Conservation (phyloP, 2,113 vertebrate genomes). For the Siniperca chuatsi region DNA sequence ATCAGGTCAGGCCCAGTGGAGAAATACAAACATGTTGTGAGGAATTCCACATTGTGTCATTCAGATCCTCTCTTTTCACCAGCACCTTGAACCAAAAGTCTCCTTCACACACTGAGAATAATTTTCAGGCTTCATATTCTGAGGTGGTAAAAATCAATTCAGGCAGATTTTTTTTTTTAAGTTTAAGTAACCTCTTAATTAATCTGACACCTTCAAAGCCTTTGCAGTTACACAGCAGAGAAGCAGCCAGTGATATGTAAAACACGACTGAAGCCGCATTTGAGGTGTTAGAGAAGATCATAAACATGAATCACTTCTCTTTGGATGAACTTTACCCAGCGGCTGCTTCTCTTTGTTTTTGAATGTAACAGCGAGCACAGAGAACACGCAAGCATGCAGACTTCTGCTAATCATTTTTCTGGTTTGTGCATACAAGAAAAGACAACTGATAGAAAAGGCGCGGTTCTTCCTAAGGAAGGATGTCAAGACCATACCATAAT, state of each 20-base stretch:
- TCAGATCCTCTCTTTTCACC: constrained; percentile 37
- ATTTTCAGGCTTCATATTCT: constrained; percentile 12
- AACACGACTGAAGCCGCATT: constrained; percentile 40
- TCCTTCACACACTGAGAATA: constrained; percentile 20
- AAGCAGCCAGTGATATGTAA: constrained; percentile 54
- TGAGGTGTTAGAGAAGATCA: constrained; percentile 54
- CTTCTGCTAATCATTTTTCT: constrained; percentile 47
- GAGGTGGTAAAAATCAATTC: constrained; percentile 42
- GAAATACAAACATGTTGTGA: constrained; percentile 60
- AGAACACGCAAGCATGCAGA: background rate
- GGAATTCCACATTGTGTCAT: constrained; percentile 52
- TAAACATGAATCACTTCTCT: constrained; percentile 34
- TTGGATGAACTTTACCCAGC: constrained; percentile 53
- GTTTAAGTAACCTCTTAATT: constrained; percentile 57
- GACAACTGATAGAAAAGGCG: background rate
- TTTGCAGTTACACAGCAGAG: constrained; percentile 22
- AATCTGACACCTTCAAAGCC: constrained; percentile 71
- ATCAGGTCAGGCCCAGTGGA: constrained; percentile 57
- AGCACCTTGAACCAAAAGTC: constrained; percentile 29
- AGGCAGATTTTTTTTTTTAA: constrained; percentile 5
- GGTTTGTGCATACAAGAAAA: background rate
- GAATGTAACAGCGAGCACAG: constrained; percentile 21
- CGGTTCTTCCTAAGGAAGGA: background rate
- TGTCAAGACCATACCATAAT: background rate
- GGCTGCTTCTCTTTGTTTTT: constrained; percentile 50